Conservation (phyloP, 2,113 vertebrate species). For the Larimichthys polyactis region DNA sequence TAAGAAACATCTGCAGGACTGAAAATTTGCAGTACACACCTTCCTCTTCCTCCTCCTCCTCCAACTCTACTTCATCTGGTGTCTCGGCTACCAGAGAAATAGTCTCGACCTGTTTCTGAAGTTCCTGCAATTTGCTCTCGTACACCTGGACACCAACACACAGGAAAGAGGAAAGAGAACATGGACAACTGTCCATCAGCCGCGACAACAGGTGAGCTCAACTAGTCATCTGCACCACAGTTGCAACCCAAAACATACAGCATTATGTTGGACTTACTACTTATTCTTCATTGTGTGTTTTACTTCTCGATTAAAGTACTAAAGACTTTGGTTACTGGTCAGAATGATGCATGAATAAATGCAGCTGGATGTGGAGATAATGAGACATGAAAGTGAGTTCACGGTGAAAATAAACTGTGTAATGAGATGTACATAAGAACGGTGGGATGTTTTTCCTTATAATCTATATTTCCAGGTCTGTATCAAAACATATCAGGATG, state of each 20-base stretch:
- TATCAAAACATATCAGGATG: background rate
- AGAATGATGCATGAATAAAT: background rate
- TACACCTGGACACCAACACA: constrained; percentile 91
- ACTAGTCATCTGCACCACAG: background rate
- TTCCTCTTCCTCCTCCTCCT: constrained; percentile 91
- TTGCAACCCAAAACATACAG: background rate
- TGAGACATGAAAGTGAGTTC: background rate
- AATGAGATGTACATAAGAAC: background rate
- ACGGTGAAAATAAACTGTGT: background rate
- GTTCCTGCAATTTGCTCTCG: constrained; percentile 96
- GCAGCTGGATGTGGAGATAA: background rate
- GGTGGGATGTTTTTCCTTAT: background rate
- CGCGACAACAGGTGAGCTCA: constrained; percentile 37
- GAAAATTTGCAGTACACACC: constrained; percentile 76
- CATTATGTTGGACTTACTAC: background rate
- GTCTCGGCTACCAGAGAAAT: constrained; percentile 93
- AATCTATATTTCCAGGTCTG: background rate
- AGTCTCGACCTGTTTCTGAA: constrained; percentile 98
- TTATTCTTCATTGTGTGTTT: background rate
- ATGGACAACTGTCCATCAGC: constrained; percentile 58
- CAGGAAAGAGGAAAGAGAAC: constrained; percentile 43
- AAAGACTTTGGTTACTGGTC: background rate
- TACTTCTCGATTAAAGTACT: background rate
- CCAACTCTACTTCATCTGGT: constrained; percentile 94
- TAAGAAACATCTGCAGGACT: background rate